Base-by-base conservation (phyloP, 2,888 invertebrate genomes). In the Serrognathus titanus region DNA sequence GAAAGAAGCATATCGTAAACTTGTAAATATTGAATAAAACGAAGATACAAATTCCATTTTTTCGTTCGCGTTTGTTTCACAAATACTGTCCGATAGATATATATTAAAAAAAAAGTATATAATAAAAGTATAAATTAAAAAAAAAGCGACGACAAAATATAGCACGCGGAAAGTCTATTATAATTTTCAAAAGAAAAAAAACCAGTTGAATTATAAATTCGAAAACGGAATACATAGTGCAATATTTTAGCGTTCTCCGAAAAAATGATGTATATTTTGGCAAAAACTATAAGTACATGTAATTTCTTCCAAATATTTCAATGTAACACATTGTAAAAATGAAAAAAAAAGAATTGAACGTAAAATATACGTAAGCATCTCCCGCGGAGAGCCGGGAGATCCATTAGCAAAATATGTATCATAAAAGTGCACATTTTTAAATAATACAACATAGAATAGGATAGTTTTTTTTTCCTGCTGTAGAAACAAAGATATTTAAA, bases 371-470 rank as follows among this genome's bases (percentile, higher is more conserved):
- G 74, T 75, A 75, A 75, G 66, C 61, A 65, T 37, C 46, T 51
- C 49, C 48, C 51, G 55, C 56, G 56, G 49, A 48, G 49, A 36
- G 52, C 51, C 54, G 49, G 60, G 57, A 62, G 54, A 59, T 55
- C 59, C 43, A 53, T 52, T 61, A 62, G 59, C 60, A 58, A 61
- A 63, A 62, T 62, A 62, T 63, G 61, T 63, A 57, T 49, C 56
- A 65, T 63, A 63, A 63, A 55, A 55, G 73, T 74, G 75, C 76
- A 76, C 76, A 75, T 75, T 76, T 75, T 75, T 75, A 74, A 75
- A 71, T 71, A 74, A 75, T 56, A 68, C 71, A 71, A 75, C 73
- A 74, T 75, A 76, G 75, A 65, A 70, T 62, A 70, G 72, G 70
- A 68, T 62, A 58, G 58, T 70, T 72, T 72, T 31, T 31, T 69